These are phyloP conservation scores for Drosophila mayaguana DNA, from an alignment of 2,888 invertebrate species.

Conservation along the genomic window DNA sequence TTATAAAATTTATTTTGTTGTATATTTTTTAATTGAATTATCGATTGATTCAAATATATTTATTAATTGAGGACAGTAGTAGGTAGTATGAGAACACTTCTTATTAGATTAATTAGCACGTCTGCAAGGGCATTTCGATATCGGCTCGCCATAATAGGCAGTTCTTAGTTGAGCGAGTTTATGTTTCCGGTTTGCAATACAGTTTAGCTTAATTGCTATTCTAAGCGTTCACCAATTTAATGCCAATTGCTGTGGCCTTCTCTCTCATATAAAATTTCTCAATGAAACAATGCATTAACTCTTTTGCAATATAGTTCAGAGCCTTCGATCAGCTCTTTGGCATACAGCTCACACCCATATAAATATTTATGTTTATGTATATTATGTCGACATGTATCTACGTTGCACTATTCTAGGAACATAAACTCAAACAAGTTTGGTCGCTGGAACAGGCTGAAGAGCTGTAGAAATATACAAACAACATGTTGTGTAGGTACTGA, in stretches of 20 bases:
- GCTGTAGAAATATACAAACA: constrained; percentile 15
- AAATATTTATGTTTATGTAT: not conserved
- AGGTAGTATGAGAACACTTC: not conserved
- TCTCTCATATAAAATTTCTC: not conserved
- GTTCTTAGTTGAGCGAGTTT: constrained; percentile 19
- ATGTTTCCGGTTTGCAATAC: constrained; percentile 24
- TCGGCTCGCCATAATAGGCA: constrained; percentile 11
- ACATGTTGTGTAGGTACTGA: not conserved
- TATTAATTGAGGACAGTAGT: too few species aligned
- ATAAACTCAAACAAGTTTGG: constrained; percentile 23
- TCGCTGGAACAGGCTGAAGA: constrained; percentile 8
- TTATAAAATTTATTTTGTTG: too few species aligned
- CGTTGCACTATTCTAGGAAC: constrained; percentile 16
- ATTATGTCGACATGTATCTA: not conserved
- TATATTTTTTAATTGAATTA: not conserved
- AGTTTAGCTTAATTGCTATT: constrained; percentile 20
- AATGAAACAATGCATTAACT: not conserved
- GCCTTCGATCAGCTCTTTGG: constrained; percentile 26
- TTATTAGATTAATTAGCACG: constrained; percentile 2
- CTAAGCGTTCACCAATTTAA: constrained; percentile 19
- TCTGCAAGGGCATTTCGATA: constrained; percentile 11
- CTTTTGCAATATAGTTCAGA: constrained; percentile 25
- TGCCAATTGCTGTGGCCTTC: constrained; percentile 11
- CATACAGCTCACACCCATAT: not conserved
- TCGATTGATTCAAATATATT: not conserved